Evolutionary conservation across 2,797 vertebrate genomes (phyloP).

Genomic region (Peromyscus eremicus): DNA sequence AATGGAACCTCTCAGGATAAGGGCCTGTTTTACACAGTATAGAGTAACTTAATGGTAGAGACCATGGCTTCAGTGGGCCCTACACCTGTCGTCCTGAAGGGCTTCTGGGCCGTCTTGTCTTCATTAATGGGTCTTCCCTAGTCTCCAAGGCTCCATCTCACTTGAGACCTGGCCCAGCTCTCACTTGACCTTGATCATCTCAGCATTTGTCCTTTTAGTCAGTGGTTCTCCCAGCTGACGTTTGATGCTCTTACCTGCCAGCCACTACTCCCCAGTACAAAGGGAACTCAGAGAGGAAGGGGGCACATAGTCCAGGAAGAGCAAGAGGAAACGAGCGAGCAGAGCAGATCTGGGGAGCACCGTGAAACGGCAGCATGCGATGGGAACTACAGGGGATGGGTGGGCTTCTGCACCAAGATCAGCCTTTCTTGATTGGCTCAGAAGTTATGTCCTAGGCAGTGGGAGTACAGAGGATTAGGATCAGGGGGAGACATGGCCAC

Average conservation of each 20-base stretch:
- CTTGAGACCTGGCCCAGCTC: neutral
- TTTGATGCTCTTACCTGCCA: neutral
- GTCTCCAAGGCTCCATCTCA: neutral
- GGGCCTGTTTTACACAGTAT: neutral
- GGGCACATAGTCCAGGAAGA: rapidly evolving
- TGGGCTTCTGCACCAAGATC: too few species aligned
- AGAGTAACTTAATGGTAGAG: neutral
- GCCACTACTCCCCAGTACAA: too few species aligned
- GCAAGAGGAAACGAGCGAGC: neutral
- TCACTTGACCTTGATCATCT: neutral
- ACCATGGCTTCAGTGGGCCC: neutral
- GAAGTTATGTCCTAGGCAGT: neutral
- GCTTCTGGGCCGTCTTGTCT: neutral
- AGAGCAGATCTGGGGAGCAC: neutral
- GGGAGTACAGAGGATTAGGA: neutral
- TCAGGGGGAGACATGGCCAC: neutral
- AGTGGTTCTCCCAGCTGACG: neutral
- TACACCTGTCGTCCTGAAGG: neutral
- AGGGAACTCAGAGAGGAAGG: neutral
- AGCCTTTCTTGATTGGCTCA: neutral
- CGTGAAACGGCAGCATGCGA: neutral
- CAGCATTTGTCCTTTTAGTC: neutral
- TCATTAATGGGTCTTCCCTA: neutral
- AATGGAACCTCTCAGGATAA: neutral
- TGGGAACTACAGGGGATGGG: neutral